Percentiles rank a stretch among this genome's conserved stretches.
phyloP scores from a whole-genome alignment of 2,797 vertebrate genomes.

The Rhinogobio ventralis region DNA sequence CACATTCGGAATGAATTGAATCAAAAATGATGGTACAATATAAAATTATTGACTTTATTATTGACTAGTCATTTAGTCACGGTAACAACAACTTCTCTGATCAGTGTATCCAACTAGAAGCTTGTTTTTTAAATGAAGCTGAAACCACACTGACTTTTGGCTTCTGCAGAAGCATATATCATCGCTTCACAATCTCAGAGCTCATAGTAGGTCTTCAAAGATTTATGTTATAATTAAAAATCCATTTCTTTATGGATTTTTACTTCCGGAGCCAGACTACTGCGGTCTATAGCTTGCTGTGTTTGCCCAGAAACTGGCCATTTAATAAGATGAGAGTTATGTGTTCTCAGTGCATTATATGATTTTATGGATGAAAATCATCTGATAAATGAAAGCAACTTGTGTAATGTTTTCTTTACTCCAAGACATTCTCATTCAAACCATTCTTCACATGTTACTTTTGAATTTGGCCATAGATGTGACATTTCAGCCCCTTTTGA shows the following conservation, averaged over 20 bases:
- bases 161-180: constrained; percentile 4
- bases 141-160: constrained; percentile 12
- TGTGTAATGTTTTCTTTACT: neutral
- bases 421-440: neutral
- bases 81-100: neutral
- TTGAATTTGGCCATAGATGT: neutral
- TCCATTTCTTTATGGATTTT: constrained; percentile 29
- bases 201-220: constrained; percentile 2
- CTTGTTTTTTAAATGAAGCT: constrained; percentile 20
- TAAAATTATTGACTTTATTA: neutral
- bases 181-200: constrained; percentile 5
- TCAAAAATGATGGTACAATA: neutral
- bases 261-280: neutral
- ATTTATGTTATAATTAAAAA: constrained; percentile 24
- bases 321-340: constrained; percentile 7
- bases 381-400: constrained; percentile 13
- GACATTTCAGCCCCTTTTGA: neutral
- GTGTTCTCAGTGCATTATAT: neutral
- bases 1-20: neutral
- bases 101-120: neutral
- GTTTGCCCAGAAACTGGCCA: constrained; percentile 12
- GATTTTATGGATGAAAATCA: constrained; percentile 12
- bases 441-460: neutral
- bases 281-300: neutral
- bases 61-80: neutral